These are phyloP conservation scores for Pipa parva DNA, from an alignment of 2,113 vertebrate genomes.

Conservation along the genomic window DNA sequence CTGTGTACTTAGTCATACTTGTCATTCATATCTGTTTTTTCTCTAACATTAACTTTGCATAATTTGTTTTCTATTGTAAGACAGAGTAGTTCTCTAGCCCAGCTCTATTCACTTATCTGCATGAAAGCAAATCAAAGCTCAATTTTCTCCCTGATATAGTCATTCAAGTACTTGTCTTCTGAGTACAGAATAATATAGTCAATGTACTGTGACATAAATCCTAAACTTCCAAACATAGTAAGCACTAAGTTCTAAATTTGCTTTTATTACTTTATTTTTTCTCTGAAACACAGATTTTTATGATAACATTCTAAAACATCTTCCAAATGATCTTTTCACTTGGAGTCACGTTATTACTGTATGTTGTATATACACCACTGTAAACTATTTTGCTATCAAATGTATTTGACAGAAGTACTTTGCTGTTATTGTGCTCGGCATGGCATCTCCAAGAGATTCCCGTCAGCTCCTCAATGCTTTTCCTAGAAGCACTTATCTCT, in stretches of 20 bases:
- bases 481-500: too few relatives aligned
- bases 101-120: slow-evolving; percentile 18
- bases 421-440: too few relatives aligned
- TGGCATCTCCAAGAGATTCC: too few relatives aligned
- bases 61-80: slow-evolving; percentile 2
- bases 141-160: slow-evolving; percentile 18
- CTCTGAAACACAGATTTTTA: slow-evolving; percentile 1
- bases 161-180: slow-evolving; percentile 25
- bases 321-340: too few relatives aligned
- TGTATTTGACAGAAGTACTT: too few relatives aligned
- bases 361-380: too few relatives aligned
- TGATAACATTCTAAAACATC: neutral
- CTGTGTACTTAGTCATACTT: slow-evolving; percentile 8
- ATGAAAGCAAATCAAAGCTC: slow-evolving; percentile 25
- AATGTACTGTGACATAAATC: slow-evolving; percentile 13
- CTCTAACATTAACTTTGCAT: neutral
- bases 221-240: slow-evolving; percentile 9
- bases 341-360: too few relatives aligned
- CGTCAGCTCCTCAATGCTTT: too few relatives aligned
- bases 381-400: too few relatives aligned
- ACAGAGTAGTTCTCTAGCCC: slow-evolving; percentile 1
- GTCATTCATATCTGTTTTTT: neutral
- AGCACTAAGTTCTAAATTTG: neutral
- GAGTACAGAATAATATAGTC: slow-evolving; percentile 28
- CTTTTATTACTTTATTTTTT: slow-evolving; percentile 3